These are phyloP conservation scores for Ursus arctos DNA, from an alignment of 2,113 vertebrate species.

Conservation along the genomic window DNA sequence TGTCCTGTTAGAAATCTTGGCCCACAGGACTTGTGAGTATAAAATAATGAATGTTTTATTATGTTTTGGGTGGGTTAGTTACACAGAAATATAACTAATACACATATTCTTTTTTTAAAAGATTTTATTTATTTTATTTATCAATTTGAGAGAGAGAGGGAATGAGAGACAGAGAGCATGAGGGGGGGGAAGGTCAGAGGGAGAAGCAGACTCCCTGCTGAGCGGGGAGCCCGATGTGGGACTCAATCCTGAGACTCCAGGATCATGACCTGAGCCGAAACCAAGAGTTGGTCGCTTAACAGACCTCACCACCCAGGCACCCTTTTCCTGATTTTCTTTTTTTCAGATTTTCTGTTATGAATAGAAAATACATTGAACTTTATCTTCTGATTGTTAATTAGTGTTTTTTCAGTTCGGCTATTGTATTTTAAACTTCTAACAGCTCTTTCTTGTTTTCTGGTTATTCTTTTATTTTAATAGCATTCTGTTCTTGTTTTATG, in stretches of 20 bases:
- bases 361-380: background rate
- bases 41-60: background rate
- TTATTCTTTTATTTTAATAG: background rate
- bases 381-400: background rate
- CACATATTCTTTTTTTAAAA: background rate
- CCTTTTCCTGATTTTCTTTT: background rate
- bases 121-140: too few species aligned
- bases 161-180: too few species aligned
- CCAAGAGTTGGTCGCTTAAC: background rate
- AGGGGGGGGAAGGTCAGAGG: too few species aligned
- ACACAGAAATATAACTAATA: background rate
- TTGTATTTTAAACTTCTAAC: background rate
- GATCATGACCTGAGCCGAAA: background rate
- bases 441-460: background rate
- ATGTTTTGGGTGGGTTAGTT: background rate
- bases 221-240: too few species aligned
- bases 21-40: background rate
- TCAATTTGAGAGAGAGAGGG: too few species aligned
- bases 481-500: background rate
- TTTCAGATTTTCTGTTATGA: background rate
- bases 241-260: too few species aligned
- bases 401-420: background rate
- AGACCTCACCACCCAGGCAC: fast-evolving
- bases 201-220: too few species aligned
- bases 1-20: background rate